Evolutionary conservation across 2,113 vertebrate species (phyloP), one percentile per base, ranked within the genome.

Genomic region (Malaclemys terrapin): DNA sequence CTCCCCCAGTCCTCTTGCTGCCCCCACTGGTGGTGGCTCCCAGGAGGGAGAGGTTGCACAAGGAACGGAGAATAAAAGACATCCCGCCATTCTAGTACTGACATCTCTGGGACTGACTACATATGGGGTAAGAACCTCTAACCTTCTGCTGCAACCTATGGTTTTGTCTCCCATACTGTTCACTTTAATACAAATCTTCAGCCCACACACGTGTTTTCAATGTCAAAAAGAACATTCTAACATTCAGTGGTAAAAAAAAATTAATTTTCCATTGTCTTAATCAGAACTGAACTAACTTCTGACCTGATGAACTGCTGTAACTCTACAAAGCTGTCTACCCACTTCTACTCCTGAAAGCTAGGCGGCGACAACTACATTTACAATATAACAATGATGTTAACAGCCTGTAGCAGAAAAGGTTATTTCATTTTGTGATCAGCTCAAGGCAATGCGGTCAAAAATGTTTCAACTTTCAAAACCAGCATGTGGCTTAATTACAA

Each of bases 211-310:
- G 87, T 88, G 80, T 49, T 85, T 47, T 10, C 4, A 12, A 1
- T 50, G 91, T 69, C 90, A 76, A 94, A 91, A 80, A 89, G 62
- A 87, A 82, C 92, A 80, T 79, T 90, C 91, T 84, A 92, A 92
- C 65, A 47, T 84, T 56, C 2, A 86, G 78, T 79, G 72, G 89
- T 24, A 69, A 92, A 89, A 92, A 92, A 79, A 78, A 88, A 89
- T 79, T 25, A 75, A 85, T 93, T 88, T 38, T 72, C 91, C 91
- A 78, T 59, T 95, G 91, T 35, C 38, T 24, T 45, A 93, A 80
- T 65, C 80, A 81, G 87, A 96, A 94, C 3, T 87, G 91, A 88
- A 93, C 84, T 49, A n/a, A 88, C 78, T 94, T 87, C 86, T 88
- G 78, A 95, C 45, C 89, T 85, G 86, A 3, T 0, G 0, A 42